Conservation (phyloP, 2,113 vertebrate species). For the Pelodiscus sinensis region DNA sequence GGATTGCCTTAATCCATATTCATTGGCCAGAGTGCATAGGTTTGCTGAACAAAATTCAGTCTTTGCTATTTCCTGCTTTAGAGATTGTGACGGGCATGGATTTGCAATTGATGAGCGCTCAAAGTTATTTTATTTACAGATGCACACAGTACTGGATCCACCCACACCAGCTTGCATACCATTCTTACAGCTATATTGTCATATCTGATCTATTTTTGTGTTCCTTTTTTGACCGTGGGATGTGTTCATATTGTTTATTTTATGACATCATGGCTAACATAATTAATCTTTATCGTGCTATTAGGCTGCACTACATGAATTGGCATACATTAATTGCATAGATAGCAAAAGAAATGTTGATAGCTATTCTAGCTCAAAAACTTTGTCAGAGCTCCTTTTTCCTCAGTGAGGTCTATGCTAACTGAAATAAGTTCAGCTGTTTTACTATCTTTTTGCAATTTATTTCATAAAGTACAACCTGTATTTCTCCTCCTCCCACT, state of each 20-base stretch:
- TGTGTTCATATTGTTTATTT: background rate
- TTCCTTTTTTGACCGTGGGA: background rate
- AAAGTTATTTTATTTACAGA: background rate
- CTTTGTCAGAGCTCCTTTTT: fast-evolving
- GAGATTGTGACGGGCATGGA: background rate
- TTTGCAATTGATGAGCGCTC: background rate
- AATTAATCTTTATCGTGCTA: background rate
- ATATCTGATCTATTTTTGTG: background rate
- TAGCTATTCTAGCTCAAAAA: background rate
- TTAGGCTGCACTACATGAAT: background rate
- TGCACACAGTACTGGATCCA: background rate
- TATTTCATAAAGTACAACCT: background rate
- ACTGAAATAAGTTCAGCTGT: background rate
- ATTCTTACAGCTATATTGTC: background rate
- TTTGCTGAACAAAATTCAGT: background rate
- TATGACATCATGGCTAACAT: background rate
- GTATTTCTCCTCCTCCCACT: background rate
- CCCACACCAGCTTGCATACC: background rate
- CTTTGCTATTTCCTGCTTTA: background rate
- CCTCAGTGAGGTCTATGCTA: background rate
- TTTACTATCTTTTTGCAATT: background rate
- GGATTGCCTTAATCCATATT: background rate
- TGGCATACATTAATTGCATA: fast-evolving
- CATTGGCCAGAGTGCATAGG: background rate
- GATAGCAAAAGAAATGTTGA: background rate